Conservation (phyloP, 2,113 vertebrate genomes). For the Verasper variegatus region DNA sequence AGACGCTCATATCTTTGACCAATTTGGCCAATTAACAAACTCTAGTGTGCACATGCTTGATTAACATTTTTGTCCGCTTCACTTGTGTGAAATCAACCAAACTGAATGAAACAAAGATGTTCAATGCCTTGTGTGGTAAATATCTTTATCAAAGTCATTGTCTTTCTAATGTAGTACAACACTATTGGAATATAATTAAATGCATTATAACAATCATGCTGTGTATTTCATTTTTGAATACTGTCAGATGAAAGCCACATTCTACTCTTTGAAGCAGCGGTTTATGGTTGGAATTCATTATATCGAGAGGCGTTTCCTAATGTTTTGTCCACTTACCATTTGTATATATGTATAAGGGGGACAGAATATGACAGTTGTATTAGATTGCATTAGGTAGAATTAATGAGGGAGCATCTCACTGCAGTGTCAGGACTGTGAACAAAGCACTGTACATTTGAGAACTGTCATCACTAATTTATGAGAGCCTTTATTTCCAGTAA, state of each 20-base stretch:
- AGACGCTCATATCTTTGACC: conserved; percentile 38
- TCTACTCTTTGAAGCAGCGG: not conserved
- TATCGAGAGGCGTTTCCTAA: not conserved
- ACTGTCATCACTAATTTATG: conserved; percentile 2
- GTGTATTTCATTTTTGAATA: not conserved
- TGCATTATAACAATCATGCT: not conserved
- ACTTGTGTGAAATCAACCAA: conserved; percentile 49
- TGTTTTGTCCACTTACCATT: not conserved
- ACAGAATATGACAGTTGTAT: conserved; percentile 2
- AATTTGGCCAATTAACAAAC: conserved; percentile 31
- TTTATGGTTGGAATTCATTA: not conserved
- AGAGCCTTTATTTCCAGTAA: conserved; percentile 12
- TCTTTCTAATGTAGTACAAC: not conserved
- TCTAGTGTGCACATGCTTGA: conserved; percentile 44
- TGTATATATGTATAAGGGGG: not conserved
- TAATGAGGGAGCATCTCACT: conserved; percentile 4
- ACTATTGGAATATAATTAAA: not conserved
- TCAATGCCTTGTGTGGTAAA: not conserved
- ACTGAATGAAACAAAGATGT: conserved; percentile 25
- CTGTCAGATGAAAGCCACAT: not conserved
- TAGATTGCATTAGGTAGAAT: not conserved
- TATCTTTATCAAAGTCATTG: not conserved
- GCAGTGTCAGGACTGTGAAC: conserved; percentile 8
- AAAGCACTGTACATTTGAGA: conserved; percentile 21
- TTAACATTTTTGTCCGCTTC: conserved; percentile 23